Base-by-base conservation (phyloP, 2,888 invertebrate genomes). In the Noctua comes region DNA sequence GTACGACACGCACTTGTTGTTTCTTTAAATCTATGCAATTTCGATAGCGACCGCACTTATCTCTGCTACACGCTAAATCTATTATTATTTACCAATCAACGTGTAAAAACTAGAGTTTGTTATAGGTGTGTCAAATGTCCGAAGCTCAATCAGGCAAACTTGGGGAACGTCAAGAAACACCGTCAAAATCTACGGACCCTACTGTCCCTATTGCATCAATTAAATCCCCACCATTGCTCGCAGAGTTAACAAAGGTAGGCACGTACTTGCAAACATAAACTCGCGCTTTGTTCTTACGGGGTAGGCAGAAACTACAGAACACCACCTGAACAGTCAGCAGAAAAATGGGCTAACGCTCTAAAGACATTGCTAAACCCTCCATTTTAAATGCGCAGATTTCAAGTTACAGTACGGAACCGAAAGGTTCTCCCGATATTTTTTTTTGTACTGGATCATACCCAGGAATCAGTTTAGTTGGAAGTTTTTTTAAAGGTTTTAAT, bases 61-160 rank as follows among this genome's bases (percentile, higher is more conserved):
- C 10, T 21, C 4, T 10, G 10, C 16, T 59, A 27, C 54, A 57
- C 11, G 11, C 54, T 10, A 16, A 27, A 59, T 59, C 0, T 18
- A 8, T 18, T 62, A 11, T 36, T 21, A 31, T 65, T 6, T 65
- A 7, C 65, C 24, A 13, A 40, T 65, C 2, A 40, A 40, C 13
- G 2, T 43, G 16, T 24, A 43, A 43, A 10, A 18, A 8, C 18
- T 5, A 8, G 4, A n/a, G 3, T 66, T 57, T n/a, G n/a, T 76
- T 79, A n/a, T 24, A 79, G 83, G 10, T 48, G 2, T 13, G 8
- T 54, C 75, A 24, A 36, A 54, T 54, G 46, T 27, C 64, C 36
- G 82, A 46, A 75, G 36, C 10, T 64, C 82, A 46, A 82, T 13
- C 64, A 64, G 13, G 0, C 18, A 75, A 36, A 27, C 13, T 24